Evolutionary conservation across 2,888 invertebrate genomes (phyloP).

Genomic region (Sussaba pulchella): DNA sequence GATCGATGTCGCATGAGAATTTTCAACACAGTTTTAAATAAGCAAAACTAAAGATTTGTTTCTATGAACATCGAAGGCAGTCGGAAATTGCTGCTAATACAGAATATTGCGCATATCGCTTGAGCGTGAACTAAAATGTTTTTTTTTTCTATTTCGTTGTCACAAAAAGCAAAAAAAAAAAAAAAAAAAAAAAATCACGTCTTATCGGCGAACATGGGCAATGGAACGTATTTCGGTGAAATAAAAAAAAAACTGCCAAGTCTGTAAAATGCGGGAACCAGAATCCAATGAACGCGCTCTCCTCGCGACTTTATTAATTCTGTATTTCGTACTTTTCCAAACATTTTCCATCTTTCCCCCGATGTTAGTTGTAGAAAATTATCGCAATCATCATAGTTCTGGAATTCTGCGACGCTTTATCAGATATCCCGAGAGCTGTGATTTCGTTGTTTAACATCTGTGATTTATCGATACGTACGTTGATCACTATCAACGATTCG

Average conservation of each 20-base stretch:
- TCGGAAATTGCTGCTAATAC: not conserved
- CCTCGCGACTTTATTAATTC: not conserved
- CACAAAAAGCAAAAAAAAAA: too few species aligned
- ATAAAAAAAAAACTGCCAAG: not conserved
- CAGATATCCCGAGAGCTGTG: constrained; percentile 9
- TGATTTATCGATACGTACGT: constrained; percentile 11
- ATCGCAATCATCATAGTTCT: constrained; percentile 11
- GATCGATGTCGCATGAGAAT: not conserved
- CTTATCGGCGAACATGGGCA: constrained; percentile 1
- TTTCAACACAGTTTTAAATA: constrained; percentile 1
- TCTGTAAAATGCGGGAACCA: constrained; percentile 4
- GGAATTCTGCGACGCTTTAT: constrained; percentile 12
- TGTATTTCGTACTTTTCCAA: not conserved
- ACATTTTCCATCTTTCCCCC: not conserved
- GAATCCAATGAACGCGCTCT: constrained; percentile 3
- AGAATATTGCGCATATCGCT: not conserved
- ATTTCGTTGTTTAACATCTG: constrained; percentile 1
- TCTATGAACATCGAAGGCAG: not conserved
- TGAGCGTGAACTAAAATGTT: not conserved
- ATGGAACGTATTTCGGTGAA: not conserved
- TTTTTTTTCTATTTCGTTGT: not conserved
- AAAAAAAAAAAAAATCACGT: not conserved
- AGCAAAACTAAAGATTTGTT: not conserved
- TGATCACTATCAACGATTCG: constrained; percentile 18
- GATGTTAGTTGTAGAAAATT: constrained; percentile 8